Evolutionary conservation across 2,888 invertebrate species (phyloP).

Genomic region (Patella ulyssiponensis): DNA sequence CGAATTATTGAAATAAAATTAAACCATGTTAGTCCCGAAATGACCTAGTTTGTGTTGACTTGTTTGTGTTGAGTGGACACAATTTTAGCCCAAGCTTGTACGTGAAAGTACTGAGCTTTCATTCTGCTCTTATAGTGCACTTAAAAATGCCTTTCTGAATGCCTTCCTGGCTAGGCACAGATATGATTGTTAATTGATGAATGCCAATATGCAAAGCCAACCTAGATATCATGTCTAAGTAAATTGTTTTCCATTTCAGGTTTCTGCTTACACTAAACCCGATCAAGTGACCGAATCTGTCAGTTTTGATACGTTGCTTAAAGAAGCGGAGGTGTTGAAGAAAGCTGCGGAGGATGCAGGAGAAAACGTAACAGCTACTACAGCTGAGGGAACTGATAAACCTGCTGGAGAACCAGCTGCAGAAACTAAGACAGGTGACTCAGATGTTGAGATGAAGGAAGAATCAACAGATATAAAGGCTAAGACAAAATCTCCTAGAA

Average conservation of each 20-base stretch:
- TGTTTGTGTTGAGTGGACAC: too few species aligned
- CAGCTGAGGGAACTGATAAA: background rate
- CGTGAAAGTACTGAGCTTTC: too few species aligned
- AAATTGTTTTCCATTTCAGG: background rate
- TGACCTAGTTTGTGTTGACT: too few species aligned
- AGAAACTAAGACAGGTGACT: slow-evolving; percentile 29
- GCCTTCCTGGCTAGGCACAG: too few species aligned
- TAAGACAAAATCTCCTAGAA: slow-evolving; percentile 25
- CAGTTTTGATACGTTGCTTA: background rate
- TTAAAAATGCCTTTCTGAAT: too few species aligned
- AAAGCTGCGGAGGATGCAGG: slow-evolving; percentile 2
- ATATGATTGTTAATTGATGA: too few species aligned
- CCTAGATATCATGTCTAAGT: too few species aligned
- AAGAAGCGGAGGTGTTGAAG: background rate
- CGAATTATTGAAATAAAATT: too few species aligned
- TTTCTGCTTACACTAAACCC: background rate
- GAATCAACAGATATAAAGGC: background rate
- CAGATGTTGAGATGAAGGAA: slow-evolving; percentile 26
- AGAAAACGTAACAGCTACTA: background rate
- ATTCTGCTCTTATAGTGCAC: too few species aligned
- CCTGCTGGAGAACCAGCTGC: background rate
- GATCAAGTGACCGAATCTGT: background rate
- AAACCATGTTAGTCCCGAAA: too few species aligned
- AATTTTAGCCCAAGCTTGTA: too few species aligned
- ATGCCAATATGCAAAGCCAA: too few species aligned